phyloP scores from a whole-genome alignment of 2,797 vertebrate species.

The Microchirus variegatus region DNA sequence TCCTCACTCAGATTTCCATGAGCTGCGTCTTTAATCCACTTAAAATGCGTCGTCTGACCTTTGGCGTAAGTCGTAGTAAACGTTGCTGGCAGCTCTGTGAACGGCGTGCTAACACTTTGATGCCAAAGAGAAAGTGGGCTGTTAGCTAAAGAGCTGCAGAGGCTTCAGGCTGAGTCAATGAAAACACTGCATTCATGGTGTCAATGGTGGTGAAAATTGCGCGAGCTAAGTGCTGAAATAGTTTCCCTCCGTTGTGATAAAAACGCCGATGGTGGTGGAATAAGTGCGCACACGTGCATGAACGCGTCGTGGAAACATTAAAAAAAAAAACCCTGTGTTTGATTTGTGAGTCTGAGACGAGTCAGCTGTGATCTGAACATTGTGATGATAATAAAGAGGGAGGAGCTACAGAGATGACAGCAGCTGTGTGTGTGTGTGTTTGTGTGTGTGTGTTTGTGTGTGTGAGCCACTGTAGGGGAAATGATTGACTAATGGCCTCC shows the following conservation, averaged over 20 bases:
- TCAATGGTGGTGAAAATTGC: constrained; percentile 1
- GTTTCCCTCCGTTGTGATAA: background rate
- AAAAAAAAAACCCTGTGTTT: too few species aligned
- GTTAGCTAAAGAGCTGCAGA: background rate
- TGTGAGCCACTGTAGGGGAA: constrained; percentile 56
- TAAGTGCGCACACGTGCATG: background rate
- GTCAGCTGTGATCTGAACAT: constrained; percentile 19
- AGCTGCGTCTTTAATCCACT: too few species aligned
- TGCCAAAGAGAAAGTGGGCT: background rate
- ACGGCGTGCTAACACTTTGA: background rate
- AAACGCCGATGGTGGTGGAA: background rate
- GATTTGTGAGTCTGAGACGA: background rate
- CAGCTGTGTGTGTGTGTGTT: too few species aligned
- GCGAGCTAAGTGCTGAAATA: background rate
- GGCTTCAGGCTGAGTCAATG: background rate
- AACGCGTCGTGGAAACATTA: background rate
- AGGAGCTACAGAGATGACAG: background rate
- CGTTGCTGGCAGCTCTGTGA: background rate
- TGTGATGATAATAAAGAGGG: constrained; percentile 14
- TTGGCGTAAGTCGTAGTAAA: constrained; percentile 2
- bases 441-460: too few species aligned
- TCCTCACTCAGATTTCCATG: too few species aligned
- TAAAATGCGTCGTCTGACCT: too few species aligned
- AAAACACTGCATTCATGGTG: background rate
- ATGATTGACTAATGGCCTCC: constrained; percentile 81